Percentiles rank a stretch among this genome's conserved stretches.
These are phyloP conservation scores for Tenthredo notha DNA, from an alignment of 2,888 invertebrate species.

Conservation along the genomic window DNA sequence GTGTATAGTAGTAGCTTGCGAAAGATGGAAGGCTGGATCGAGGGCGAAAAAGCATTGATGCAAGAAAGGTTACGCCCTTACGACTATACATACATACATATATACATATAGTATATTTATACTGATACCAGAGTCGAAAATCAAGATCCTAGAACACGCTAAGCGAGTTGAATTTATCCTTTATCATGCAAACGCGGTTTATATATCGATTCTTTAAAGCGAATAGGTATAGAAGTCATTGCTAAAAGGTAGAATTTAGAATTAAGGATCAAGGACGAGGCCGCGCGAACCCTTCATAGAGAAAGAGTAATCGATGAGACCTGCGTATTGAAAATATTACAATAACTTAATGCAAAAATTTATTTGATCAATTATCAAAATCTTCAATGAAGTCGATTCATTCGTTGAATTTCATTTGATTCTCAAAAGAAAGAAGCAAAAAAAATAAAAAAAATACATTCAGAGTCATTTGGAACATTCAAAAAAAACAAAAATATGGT, in stretches of 20 bases:
- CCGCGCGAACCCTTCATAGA: too few relatives aligned
- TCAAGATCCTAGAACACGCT: slow-evolving; percentile 21
- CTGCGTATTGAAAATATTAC: too few relatives aligned
- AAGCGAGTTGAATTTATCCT: slow-evolving; percentile 18
- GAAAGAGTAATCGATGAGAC: too few relatives aligned
- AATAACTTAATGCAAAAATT: too few relatives aligned
- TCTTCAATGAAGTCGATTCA: too few relatives aligned
- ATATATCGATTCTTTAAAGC: slow-evolving; percentile 8
- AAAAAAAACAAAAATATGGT: too few relatives aligned
- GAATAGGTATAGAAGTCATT: neutral
- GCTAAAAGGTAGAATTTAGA: neutral
- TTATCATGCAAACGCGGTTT: neutral
- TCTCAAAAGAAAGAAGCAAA: too few relatives aligned
- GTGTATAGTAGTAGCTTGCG: neutral
- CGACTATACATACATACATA: neutral
- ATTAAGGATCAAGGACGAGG: neutral
- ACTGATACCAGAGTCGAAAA: neutral
- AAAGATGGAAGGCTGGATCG: neutral
- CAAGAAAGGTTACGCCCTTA: neutral
- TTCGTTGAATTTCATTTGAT: too few relatives aligned
- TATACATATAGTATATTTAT: neutral
- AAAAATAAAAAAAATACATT: too few relatives aligned
- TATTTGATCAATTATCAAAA: too few relatives aligned
- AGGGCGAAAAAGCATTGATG: neutral
- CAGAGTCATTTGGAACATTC: too few relatives aligned